Percentiles rank a stretch among this genome's conserved stretches.
phyloP scores from a whole-genome alignment of 2,888 invertebrate species.

The Shargacucullia verbasci region DNA sequence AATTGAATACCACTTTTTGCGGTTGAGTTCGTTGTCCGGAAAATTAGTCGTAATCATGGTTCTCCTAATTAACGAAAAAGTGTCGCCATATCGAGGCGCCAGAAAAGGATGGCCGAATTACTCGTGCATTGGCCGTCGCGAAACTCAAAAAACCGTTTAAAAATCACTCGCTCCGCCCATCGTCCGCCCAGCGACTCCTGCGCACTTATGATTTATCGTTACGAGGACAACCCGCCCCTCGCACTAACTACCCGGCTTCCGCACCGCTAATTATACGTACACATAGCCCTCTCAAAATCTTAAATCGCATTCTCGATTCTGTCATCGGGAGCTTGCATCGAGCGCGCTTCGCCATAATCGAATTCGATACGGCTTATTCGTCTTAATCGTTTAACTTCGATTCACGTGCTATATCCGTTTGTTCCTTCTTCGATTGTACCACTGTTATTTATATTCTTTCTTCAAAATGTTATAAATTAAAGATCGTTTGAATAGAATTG shows the following conservation, averaged over 20 bases:
- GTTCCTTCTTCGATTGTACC: conserved; percentile 43
- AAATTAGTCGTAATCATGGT: conserved; percentile 83
- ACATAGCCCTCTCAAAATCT: conserved; percentile 79
- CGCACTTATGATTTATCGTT: conserved; percentile 88
- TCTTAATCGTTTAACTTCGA: conserved; percentile 70
- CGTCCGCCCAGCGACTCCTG: conserved; percentile 83
- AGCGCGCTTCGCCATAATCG: conserved; percentile 64
- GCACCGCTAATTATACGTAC: conserved; percentile 84
- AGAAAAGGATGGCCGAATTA: conserved; percentile 84
- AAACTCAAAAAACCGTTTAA: conserved; percentile 88
- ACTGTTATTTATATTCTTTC: conserved; percentile 49
- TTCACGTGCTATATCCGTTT: conserved; percentile 66
- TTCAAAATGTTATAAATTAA: conserved; percentile 51
- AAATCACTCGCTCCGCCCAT: conserved; percentile 87
- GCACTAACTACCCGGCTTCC: conserved; percentile 84
- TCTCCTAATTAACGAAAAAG: conserved; percentile 87
- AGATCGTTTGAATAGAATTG: conserved; percentile 30
- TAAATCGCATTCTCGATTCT: conserved; percentile 76
- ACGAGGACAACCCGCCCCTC: conserved; percentile 86
- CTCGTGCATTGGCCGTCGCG: conserved; percentile 83
- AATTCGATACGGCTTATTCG: conserved; percentile 74
- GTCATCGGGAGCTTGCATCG: conserved; percentile 71
- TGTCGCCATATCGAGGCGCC: conserved; percentile 81
- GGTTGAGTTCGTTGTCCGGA: conserved; percentile 71
- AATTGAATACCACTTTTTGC: conserved; percentile 56